Conservation (phyloP, 2,888 invertebrate genomes). For the Drosophila pseudotalamancana region DNA sequence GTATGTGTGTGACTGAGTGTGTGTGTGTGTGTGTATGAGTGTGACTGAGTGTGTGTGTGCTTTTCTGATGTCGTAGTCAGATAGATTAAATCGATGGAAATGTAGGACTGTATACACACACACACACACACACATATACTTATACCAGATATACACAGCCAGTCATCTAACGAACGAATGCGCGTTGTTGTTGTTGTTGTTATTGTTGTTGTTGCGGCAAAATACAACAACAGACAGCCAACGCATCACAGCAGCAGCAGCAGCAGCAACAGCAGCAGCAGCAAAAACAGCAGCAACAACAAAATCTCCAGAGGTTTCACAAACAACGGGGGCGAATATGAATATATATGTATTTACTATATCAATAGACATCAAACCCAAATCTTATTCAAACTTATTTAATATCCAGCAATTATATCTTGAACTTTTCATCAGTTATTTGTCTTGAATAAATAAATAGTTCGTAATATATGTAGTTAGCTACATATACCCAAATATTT, state of each 20-base stretch:
- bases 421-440: too few species aligned
- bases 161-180: conserved; percentile 76
- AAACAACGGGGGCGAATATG: conserved; percentile 11
- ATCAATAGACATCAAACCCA: neutral
- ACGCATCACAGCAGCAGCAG: conserved; percentile 70
- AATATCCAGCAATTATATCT: too few species aligned
- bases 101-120: conserved; percentile 75
- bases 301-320: conserved; percentile 45
- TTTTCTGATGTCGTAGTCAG: conserved; percentile 79
- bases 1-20: conserved; percentile 18
- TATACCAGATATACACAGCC: conserved; percentile 44
- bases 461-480: too few species aligned
- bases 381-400: too few species aligned
- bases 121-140: conserved; percentile 21
- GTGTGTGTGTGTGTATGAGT: conserved; percentile 4
- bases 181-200: conserved; percentile 39
- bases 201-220: conserved; percentile 69
- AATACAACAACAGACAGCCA: conserved; percentile 73
- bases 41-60: conserved; percentile 43
- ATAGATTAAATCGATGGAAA: conserved; percentile 82
- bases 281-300: conserved; percentile 49
- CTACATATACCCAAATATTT: too few species aligned
- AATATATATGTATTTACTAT: neutral
- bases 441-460: too few species aligned
- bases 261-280: conserved; percentile 48